These are phyloP conservation scores for Desmodus rotundus DNA, from an alignment of 2,113 vertebrate genomes.

Conservation along the genomic window DNA sequence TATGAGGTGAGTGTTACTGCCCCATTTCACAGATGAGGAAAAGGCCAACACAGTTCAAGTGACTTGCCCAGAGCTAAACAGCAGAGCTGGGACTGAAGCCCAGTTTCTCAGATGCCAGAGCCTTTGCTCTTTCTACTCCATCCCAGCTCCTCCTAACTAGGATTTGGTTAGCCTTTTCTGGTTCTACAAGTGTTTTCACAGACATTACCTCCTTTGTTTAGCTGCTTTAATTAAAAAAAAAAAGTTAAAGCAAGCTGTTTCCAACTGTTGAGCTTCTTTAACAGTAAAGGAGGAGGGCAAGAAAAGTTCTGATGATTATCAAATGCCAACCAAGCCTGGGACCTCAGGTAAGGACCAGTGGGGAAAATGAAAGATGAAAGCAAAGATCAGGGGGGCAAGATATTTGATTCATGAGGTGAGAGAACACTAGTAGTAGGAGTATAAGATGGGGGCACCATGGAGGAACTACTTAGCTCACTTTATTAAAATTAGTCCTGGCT, in stretches of 20 bases:
- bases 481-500: background rate
- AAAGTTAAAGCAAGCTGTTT: background rate
- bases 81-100: slow-evolving; percentile 21
- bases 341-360: background rate
- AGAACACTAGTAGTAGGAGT: background rate
- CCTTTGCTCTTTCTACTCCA: background rate
- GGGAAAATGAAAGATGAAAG: slow-evolving; percentile 22
- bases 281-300: background rate
- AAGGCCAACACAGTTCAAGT: background rate
- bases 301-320: background rate
- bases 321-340: background rate
- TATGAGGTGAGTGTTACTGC: background rate
- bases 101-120: slow-evolving; percentile 4
- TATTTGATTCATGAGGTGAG: background rate
- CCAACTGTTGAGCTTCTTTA: slow-evolving; percentile 2
- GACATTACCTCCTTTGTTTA: slow-evolving; percentile 14
- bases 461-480: background rate
- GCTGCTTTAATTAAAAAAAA: background rate
- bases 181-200: slow-evolving; percentile 4
- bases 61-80: background rate
- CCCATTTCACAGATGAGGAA: slow-evolving; percentile 12
- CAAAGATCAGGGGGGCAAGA: background rate
- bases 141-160: background rate
- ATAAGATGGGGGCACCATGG: background rate
- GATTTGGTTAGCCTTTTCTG: slow-evolving; percentile 6